A percentile compares a stretch with the other conserved stretches of the same genome.
Conservation (phyloP, 2,797 vertebrate species). For the Spondyliosoma cantharus region DNA sequence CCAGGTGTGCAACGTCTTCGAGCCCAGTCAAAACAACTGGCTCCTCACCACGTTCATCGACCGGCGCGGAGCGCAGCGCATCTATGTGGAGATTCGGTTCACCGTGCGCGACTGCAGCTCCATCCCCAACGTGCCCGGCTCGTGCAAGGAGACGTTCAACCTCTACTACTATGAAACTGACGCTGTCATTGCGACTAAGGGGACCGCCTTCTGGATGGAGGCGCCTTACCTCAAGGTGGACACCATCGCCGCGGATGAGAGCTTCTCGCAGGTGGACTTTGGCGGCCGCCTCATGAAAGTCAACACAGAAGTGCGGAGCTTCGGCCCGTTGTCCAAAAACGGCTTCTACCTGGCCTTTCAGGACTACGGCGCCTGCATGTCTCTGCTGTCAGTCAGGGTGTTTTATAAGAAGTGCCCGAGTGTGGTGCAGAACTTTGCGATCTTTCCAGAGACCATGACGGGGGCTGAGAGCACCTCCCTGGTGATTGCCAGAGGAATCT, state of each 20-base stretch:
- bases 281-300: conserved; percentile 98
- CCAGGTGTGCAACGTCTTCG: conserved; percentile 99
- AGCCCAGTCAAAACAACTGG: conserved; percentile 99
- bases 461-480: conserved; percentile 97
- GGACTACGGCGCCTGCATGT: conserved; percentile 99
- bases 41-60: conserved; percentile 98
- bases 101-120: conserved; percentile 98
- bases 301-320: conserved; percentile 97
- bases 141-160: conserved; percentile 99
- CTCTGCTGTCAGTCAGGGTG: conserved; percentile 95
- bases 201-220: conserved; percentile 96
- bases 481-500: conserved; percentile 94
- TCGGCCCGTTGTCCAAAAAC: conserved; percentile 93
- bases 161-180: conserved; percentile 98
- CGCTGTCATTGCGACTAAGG: conserved; percentile 95
- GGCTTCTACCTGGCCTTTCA: conserved; percentile 98
- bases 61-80: conserved; percentile 92
- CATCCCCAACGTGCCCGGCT: conserved; percentile 96
- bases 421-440: conserved; percentile 97
- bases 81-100: conserved; percentile 98
- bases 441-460: conserved; percentile 98
- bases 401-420: conserved; percentile 99
- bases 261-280: conserved; percentile 98
- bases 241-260: conserved; percentile 98
- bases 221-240: conserved; percentile 98